Evolutionary conservation across 2,888 invertebrate genomes (phyloP), one percentile per base, ranked within the genome.

Genomic region (Drosophila bunnanda): DNA sequence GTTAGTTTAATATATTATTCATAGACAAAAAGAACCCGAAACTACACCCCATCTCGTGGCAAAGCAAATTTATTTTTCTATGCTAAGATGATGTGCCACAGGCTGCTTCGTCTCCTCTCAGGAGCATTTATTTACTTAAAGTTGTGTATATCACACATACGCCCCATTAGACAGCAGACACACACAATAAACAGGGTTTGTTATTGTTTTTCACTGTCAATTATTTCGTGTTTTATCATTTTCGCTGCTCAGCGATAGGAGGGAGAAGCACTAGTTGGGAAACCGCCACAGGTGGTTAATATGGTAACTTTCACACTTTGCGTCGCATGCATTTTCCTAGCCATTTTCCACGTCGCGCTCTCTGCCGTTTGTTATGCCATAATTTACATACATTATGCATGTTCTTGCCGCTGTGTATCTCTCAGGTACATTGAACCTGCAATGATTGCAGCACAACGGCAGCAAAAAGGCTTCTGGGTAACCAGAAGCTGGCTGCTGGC

Each of bases 381-480:
- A 82, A 84, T 84, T 83, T 83, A 82, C 89, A 88, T 83, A 86
- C 75, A 88, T 88, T 86, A 83, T 80, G 80, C 80, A 88, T 84
- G 89, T 76, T 88, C 73, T 76, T 28, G 50, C 72, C 41, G 38
- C 69, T 50, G 48, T 54, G 48, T 41, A 54, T 73, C 54, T 44
- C 66, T 41, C 83, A 78, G 87, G 89, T 84, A 78, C 83, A 83
- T 84, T 84, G 83, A 84, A 84, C 83, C 83, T 76, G 80, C 73
- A 78, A 77, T 82, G 74, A 82, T 84, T 88, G 75, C 71, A 65
- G 46, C 60, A 39, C 55, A 57, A 54, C 28, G 30, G n/a, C 52
- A 20, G 36, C 12, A 61, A 61, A 56, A 54, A 60, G 22, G 44
- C 44, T 25, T 44, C 44, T 44, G 30, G 20, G 30, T 22, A 32